Evolutionary conservation across 2,113 vertebrate species (phyloP).

Genomic region (Hucho hucho): DNA sequence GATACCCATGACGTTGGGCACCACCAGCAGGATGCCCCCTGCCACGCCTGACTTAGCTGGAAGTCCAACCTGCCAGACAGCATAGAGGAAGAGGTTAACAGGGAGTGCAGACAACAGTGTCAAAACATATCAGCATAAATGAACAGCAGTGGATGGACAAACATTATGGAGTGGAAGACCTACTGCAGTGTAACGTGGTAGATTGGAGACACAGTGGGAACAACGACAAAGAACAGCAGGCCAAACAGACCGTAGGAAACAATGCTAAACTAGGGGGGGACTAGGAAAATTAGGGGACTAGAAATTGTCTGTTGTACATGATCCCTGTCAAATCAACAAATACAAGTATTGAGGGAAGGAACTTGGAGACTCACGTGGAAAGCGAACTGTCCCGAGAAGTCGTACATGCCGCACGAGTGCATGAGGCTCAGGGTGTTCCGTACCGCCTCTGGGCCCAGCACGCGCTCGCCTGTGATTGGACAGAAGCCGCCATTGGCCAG

Average conservation of each 20-base stretch:
- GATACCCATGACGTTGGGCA: conserved; percentile 98
- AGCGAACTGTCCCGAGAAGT: conserved; percentile 98
- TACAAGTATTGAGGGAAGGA: background rate
- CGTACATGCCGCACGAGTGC: conserved; percentile 99
- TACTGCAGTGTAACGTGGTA: background rate
- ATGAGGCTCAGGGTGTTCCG: conserved; percentile 96
- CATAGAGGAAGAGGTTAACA: background rate
- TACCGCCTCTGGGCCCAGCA: conserved; percentile 93
- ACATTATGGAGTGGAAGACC: background rate
- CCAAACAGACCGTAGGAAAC: background rate
- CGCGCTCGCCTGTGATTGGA: conserved; percentile 94
- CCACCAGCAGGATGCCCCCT: conserved; percentile 94
- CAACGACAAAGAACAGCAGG: background rate
- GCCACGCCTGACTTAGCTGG: conserved; percentile 96
- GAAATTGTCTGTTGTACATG: no score
- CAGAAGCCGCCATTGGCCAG: conserved; percentile 98
- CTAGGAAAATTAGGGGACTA: no score
- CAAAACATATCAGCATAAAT: background rate
- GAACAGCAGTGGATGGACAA: background rate
- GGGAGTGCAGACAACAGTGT: background rate
- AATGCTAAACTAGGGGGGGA: background rate
- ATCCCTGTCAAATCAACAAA: background rate
- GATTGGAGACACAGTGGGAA: background rate
- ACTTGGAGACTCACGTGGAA: conserved; percentile 88
- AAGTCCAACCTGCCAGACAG: conserved; percentile 84